Evolutionary conservation across 2,888 invertebrate species (phyloP), one percentile per base, ranked within the genome.

Genomic region (Sphinx pinastri): DNA sequence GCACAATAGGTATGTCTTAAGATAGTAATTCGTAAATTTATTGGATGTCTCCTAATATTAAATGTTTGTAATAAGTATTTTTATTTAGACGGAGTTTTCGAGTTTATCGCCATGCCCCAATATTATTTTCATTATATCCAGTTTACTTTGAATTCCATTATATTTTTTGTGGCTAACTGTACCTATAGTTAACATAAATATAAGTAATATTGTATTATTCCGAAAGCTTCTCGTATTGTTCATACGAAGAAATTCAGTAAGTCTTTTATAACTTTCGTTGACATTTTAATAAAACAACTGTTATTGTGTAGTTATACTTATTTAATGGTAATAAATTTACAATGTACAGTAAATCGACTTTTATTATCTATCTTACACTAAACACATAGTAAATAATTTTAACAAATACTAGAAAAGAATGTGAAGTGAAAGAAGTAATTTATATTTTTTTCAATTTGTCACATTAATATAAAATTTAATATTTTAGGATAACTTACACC

Each of bases 1-100:
- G 85, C 89, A 90, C 89, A 88, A 88, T 90, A 90, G 82, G 75
- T 85, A 84, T 76, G 77, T 79, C 80, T 5, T 81, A 81, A 85
- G 83, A 88, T 88, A 88, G 84, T 90, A 89, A 83, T 86, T 86
- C 86, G 77, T 82, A 82, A 76, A 73, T 71, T 76, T 11, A 71
- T 68, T 76, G 71, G 71, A 69, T 68, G 75, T 74, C 73, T 75
- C 75, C 74, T 76, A 73, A 72, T 70, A 67, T 68, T 73, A 75
- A 25, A 72, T 63, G 67, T 74, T 63, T 63, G 49, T 49, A 63
- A 6, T 49, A 55, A n/a, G 11, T 49, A 49, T 13, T 49, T 47
- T 63, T 12, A 10, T 63, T 13, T 6, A 7, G 16, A 19, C 2
- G 14, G 6, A 11, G 13, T 11, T 19, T 60, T 16, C 45, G n/a